phyloP scores from a whole-genome alignment of 2,888 invertebrate species.

The Agrochola macilenta region DNA sequence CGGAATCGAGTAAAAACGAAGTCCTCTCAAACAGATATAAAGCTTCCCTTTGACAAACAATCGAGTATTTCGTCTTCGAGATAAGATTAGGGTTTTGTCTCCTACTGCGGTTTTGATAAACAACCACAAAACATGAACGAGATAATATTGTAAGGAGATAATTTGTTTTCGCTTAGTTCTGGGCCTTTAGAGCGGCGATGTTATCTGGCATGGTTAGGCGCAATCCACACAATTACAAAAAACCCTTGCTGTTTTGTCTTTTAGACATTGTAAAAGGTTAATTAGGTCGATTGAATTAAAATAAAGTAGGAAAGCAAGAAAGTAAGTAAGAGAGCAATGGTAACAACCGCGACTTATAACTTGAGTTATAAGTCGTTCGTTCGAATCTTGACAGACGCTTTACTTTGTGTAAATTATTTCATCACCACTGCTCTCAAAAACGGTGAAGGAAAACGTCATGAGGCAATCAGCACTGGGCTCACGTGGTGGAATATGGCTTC shows the following conservation, averaged over 20 bases:
- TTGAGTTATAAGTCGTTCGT: background rate
- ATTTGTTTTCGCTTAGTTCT: slow-evolving; percentile 63
- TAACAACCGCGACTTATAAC: background rate
- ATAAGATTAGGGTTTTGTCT: slow-evolving; percentile 65
- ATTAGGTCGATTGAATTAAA: background rate
- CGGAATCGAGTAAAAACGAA: slow-evolving; percentile 59
- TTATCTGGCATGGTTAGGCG: slow-evolving; percentile 28
- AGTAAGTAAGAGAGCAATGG: background rate
- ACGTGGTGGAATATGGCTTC: background rate
- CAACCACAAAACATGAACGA: slow-evolving; percentile 57
- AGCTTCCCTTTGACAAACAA: slow-evolving; percentile 67
- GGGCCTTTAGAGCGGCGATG: slow-evolving; percentile 36
- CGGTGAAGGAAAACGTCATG: background rate
- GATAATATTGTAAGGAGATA: slow-evolving; percentile 65
- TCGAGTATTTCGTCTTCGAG: slow-evolving; percentile 58
- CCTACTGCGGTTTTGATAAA: slow-evolving; percentile 67
- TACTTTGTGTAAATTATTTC: background rate
- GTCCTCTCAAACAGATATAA: slow-evolving; percentile 53
- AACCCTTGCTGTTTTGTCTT: no score
- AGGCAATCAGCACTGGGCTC: background rate
- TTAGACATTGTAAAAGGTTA: background rate
- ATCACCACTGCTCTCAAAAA: background rate
- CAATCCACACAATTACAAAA: background rate
- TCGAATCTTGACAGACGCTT: background rate
- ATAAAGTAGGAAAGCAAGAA: background rate